Conservation (phyloP, 2,888 invertebrate species). For the Electrophaes corylata region DNA sequence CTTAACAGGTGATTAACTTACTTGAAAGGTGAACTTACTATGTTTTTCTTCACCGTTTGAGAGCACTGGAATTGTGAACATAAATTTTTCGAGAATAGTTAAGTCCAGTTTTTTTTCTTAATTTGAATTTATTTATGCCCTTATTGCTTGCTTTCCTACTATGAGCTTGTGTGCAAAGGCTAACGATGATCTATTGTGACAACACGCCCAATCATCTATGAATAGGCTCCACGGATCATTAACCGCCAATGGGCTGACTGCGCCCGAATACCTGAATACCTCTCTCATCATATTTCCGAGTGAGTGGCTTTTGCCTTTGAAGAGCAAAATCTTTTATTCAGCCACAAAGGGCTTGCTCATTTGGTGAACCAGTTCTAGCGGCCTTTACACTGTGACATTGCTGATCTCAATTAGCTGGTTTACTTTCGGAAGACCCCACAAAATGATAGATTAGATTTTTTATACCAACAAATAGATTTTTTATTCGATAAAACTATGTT, state of each 20-base stretch:
- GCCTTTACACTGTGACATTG: slow-evolving; percentile 16
- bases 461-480: too few species aligned
- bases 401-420: background rate
- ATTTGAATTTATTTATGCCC: too few species aligned
- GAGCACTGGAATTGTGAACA: too few species aligned
- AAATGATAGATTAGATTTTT: background rate
- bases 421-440: background rate
- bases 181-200: slow-evolving; percentile 14
- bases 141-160: background rate
- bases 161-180: slow-evolving; percentile 8
- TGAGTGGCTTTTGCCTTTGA: slow-evolving; percentile 35
- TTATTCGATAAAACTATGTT: too few species aligned
- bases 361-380: slow-evolving; percentile 30
- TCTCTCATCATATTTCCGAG: slow-evolving; percentile 37
- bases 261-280: slow-evolving; percentile 36
- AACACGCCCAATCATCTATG: slow-evolving; percentile 15
- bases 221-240: slow-evolving; percentile 33
- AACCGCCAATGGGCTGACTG: slow-evolving; percentile 21
- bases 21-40: too few species aligned
- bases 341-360: slow-evolving; percentile 33
- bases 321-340: slow-evolving; percentile 29
- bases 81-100: too few species aligned
- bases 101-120: too few species aligned
- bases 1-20: too few species aligned
- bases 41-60: too few species aligned